Percentiles rank a stretch among this genome's conserved stretches.
phyloP scores from a whole-genome alignment of 2,888 invertebrate genomes.

The Acrocyrtus sp. region DNA sequence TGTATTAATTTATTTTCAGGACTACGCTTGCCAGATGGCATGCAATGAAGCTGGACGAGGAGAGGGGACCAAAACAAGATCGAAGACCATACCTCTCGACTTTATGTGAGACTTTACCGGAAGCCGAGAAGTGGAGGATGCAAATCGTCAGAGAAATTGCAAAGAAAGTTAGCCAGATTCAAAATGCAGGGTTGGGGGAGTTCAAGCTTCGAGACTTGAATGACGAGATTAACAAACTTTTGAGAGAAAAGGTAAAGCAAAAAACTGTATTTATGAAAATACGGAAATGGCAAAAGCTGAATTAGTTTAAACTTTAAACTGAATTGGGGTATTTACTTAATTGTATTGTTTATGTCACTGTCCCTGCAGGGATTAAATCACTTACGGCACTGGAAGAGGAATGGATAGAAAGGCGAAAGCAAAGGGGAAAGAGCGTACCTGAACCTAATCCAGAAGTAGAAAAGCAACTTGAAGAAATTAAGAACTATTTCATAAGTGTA shows the following conservation, averaged over 20 bases:
- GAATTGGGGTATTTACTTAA: too few relatives aligned
- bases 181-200: slow-evolving; percentile 99
- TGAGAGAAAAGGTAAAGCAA: slow-evolving; percentile 80
- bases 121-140: slow-evolving; percentile 95
- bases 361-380: too few relatives aligned
- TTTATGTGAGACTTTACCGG: slow-evolving; percentile 90
- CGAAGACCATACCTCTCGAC: slow-evolving; percentile 93
- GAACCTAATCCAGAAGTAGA: slow-evolving; percentile 64
- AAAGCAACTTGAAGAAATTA: slow-evolving; percentile 66
- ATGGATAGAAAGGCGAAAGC: slow-evolving; percentile 68
- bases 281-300: not conserved
- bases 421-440: slow-evolving; percentile 70
- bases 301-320: too few relatives aligned
- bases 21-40: slow-evolving; percentile 99
- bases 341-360: too few relatives aligned
- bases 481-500: slow-evolving; percentile 87
- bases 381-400: slow-evolving; percentile 69
- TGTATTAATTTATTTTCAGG: slow-evolving; percentile 70
- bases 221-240: slow-evolving; percentile 98
- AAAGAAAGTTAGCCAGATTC: slow-evolving; percentile 98
- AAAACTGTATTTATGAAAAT: slow-evolving; percentile 65
- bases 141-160: slow-evolving; percentile 98
- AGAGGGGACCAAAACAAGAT: slow-evolving; percentile 75
- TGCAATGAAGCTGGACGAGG: slow-evolving; percentile 92
- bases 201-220: slow-evolving; percentile 97